phyloP scores from a whole-genome alignment of 2,888 invertebrate genomes.

The Alloscopus bannaensis region DNA sequence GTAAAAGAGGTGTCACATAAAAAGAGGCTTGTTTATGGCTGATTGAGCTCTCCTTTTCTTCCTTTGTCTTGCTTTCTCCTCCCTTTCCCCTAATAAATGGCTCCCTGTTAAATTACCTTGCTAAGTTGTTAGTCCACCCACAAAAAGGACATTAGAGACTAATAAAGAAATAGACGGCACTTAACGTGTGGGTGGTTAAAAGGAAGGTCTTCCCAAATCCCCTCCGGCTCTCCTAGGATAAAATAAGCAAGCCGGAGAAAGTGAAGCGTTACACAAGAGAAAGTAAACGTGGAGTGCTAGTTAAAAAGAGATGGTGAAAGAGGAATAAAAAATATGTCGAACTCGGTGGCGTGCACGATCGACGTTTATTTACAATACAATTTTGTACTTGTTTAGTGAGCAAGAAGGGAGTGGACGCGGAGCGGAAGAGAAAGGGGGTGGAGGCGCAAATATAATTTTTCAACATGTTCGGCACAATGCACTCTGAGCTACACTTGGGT shows the following conservation, averaged over 20 bases:
- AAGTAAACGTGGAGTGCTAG: too few species aligned
- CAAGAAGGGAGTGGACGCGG: too few species aligned
- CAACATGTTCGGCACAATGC: too few species aligned
- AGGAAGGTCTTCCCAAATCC: too few species aligned
- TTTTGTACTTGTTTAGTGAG: too few species aligned
- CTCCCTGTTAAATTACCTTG: constrained; percentile 58
- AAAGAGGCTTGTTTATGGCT: constrained; percentile 62
- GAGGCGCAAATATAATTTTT: too few species aligned
- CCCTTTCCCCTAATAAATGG: constrained; percentile 38
- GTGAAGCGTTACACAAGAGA: too few species aligned
- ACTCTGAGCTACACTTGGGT: too few species aligned
- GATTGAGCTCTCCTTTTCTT: constrained; percentile 51
- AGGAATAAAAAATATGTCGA: constrained; percentile 10
- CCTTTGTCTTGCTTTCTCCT: constrained; percentile 47
- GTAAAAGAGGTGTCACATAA: constrained; percentile 65
- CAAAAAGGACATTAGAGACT: constrained; percentile 61
- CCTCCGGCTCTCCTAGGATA: too few species aligned
- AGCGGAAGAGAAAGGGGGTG: too few species aligned
- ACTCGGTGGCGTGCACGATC: neutral
- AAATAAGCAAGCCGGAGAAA: too few species aligned
- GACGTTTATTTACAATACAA: neutral
- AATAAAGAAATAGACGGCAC: constrained; percentile 62
- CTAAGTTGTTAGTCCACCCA: constrained; percentile 58
- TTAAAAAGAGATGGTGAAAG: too few species aligned
- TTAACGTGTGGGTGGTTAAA: constrained; percentile 34